Percentiles rank a stretch among this genome's conserved stretches.
phyloP scores from a whole-genome alignment of 2,888 invertebrate genomes.

The Drosophila longiperda region DNA sequence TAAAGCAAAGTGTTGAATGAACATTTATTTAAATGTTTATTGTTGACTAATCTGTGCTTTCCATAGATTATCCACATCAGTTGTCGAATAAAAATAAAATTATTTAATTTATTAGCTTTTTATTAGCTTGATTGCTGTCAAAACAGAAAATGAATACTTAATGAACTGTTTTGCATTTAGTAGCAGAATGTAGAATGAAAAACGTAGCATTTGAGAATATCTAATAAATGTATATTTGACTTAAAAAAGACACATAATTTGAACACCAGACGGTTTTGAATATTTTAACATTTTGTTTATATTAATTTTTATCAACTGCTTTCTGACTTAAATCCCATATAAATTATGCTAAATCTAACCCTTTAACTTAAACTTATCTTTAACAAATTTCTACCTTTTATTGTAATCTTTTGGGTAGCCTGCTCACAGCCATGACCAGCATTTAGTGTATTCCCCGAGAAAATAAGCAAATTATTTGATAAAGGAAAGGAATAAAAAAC shows the following conservation, averaged over 20 bases:
- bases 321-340: background rate
- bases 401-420: background rate
- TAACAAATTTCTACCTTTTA: background rate
- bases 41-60: background rate
- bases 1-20: no score
- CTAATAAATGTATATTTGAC: background rate
- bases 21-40: no score
- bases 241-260: background rate
- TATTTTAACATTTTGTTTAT: background rate
- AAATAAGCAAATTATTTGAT: background rate
- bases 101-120: background rate
- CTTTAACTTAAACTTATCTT: background rate
- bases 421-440: background rate
- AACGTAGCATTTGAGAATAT: background rate
- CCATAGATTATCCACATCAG: background rate
- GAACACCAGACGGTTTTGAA: background rate
- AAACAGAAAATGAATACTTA: background rate
- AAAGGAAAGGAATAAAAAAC: background rate
- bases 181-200: background rate
- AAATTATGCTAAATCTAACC: constrained; percentile 3
- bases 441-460: background rate
- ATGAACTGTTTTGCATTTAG: background rate
- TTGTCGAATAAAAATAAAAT: background rate
- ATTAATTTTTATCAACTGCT: background rate
- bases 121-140: background rate